phyloP scores from a whole-genome alignment of 2,797 vertebrate species.

The Chromobotia macracanthus region DNA sequence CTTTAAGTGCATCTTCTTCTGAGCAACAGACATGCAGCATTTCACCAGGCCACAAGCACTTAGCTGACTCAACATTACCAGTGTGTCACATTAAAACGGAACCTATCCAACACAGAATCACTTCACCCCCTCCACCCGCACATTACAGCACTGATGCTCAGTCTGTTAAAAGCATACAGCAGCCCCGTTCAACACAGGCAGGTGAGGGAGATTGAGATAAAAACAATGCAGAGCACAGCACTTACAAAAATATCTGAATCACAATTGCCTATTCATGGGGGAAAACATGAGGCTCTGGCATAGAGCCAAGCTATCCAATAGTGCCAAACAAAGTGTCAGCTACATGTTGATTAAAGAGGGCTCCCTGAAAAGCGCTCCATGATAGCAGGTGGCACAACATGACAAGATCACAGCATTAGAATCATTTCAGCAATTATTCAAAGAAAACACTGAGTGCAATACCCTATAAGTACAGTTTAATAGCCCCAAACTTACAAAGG shows the following conservation, averaged over 20 bases:
- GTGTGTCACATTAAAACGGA: conserved; percentile 32
- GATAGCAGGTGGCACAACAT: conserved; percentile 50
- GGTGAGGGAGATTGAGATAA: conserved; percentile 7
- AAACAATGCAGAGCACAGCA: conserved; percentile 47
- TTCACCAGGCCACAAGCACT: conserved; percentile 21
- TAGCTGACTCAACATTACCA: conserved; percentile 32
- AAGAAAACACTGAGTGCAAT: conserved; percentile 53
- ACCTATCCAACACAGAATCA: conserved; percentile 26
- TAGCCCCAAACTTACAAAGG: conserved; percentile 27
- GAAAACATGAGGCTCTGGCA: conserved; percentile 55
- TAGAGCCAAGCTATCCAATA: conserved; percentile 50
- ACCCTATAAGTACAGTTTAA: conserved; percentile 54
- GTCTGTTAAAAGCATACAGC: conserved; percentile 16
- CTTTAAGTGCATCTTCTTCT: conserved; percentile 19
- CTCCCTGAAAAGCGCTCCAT: conserved; percentile 36
- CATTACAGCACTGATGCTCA: conserved; percentile 36
- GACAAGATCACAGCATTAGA: conserved; percentile 56
- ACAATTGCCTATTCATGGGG: conserved; percentile 54
- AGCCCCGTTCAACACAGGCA: not conserved
- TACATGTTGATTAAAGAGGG: conserved; percentile 42
- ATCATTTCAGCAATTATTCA: conserved; percentile 46
- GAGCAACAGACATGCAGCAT: not conserved
- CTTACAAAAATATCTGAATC: conserved; percentile 61
- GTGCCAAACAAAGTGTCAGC: conserved; percentile 45
- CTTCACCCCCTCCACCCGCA: conserved; percentile 12